Conservation (phyloP, 2,113 vertebrate species). For the Etheostoma cragini region DNA sequence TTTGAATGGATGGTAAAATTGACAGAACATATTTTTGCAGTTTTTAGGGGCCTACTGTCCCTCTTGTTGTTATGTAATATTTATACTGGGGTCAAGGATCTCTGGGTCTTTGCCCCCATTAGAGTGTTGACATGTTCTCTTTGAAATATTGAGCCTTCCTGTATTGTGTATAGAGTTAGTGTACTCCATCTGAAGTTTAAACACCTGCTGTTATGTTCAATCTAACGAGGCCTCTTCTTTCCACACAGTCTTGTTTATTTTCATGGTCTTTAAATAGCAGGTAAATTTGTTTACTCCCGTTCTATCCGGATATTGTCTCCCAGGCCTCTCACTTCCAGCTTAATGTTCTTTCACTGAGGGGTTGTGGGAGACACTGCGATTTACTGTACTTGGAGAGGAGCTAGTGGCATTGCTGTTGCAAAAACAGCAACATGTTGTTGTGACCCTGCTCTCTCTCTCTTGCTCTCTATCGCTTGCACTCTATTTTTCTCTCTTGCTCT, state of each 20-base stretch:
- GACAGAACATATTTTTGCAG: conserved; percentile 39
- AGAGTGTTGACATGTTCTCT: conserved; percentile 69
- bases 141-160: conserved; percentile 62
- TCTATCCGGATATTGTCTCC: conserved; percentile 73
- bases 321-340: conserved; percentile 32
- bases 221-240: conserved; percentile 48
- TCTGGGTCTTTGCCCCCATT: conserved; percentile 72
- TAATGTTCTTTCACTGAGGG: conserved; percentile 13
- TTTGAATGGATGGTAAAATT: conserved; percentile 13
- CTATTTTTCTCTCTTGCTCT: conserved; percentile 8
- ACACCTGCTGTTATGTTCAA: conserved; percentile 67
- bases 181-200: conserved; percentile 69
- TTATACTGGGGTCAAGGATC: conserved; percentile 67
- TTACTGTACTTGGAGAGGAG: conserved; percentile 54
- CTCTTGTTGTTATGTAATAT: conserved; percentile 72
- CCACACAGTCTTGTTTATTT: conserved; percentile 63
- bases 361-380: conserved; percentile 31
- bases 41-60: conserved; percentile 50
- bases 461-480: conserved; percentile 30
- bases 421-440: conserved; percentile 63
- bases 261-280: conserved; percentile 54
- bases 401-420: conserved; percentile 43
- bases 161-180: conserved; percentile 65
- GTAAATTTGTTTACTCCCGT: conserved; percentile 51
- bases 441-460: conserved; percentile 45